Conservation (phyloP, 2,113 vertebrate genomes). For the Tetraodon nigroviridis region DNA sequence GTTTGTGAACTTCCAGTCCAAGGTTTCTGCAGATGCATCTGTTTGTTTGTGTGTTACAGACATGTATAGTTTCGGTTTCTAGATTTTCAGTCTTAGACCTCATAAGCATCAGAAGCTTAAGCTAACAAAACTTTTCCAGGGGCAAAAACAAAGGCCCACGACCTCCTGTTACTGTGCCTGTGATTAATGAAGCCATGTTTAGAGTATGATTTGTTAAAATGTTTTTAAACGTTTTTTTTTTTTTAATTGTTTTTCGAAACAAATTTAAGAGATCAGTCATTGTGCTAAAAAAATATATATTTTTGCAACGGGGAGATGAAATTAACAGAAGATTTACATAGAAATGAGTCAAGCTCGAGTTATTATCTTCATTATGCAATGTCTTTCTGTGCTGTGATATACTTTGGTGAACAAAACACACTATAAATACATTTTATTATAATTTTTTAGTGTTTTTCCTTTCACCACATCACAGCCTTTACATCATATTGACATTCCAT, state of each 20-base stretch:
- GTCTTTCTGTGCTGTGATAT: neutral
- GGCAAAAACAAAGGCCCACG: slow-evolving; percentile 18
- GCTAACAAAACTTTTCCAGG: slow-evolving; percentile 8
- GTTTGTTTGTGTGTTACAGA: neutral
- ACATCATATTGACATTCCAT: too few species aligned
- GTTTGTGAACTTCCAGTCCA: neutral
- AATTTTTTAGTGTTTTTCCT: too few species aligned
- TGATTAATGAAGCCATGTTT: slow-evolving; percentile 15
- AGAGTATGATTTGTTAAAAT: neutral
- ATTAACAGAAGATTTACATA: slow-evolving; percentile 6
- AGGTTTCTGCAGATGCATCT: neutral
- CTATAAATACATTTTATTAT: too few species aligned
- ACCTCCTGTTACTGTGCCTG: neutral
- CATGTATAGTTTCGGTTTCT: neutral
- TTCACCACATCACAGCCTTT: too few species aligned
- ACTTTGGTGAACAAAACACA: neutral
- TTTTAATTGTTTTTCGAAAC: slow-evolving; percentile 29
- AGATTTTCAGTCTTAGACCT: neutral
- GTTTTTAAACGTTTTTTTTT: slow-evolving; percentile 2
- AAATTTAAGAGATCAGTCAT: too few species aligned
- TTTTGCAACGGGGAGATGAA: neutral
- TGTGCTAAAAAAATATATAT: too few species aligned
- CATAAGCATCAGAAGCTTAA: neutral
- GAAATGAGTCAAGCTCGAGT: slow-evolving; percentile 30
- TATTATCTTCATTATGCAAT: neutral